phyloP scores from a whole-genome alignment of 2,113 vertebrate genomes.

The Podilymbus podiceps region DNA sequence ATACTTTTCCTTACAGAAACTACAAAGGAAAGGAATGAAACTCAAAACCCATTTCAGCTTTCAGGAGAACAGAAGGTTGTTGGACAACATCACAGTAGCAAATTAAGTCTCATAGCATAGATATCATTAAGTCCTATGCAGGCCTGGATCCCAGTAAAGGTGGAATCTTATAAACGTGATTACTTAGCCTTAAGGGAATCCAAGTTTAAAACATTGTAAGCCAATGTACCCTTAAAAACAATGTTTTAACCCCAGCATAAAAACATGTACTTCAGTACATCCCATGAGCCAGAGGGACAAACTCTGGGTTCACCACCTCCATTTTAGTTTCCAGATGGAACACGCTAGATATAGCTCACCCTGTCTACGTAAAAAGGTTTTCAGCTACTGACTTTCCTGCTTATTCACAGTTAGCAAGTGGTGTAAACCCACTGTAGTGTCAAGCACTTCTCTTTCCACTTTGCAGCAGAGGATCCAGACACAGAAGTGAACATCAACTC shows the following conservation, averaged over 20 bases:
- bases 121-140: neutral
- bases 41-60: neutral
- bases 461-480: neutral
- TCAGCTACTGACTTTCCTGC: neutral
- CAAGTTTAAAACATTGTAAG: neutral
- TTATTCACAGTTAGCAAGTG: neutral
- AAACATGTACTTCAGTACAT: neutral
- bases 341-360: fast-evolving
- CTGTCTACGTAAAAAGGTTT: neutral
- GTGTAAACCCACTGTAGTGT: neutral
- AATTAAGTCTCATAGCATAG: neutral
- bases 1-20: neutral
- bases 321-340: neutral
- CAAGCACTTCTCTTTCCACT: neutral
- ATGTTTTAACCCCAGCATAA: neutral
- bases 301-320: neutral
- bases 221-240: no score
- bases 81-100: neutral
- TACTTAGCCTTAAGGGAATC: neutral
- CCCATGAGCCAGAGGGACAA: neutral
- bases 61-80: neutral
- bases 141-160: neutral
- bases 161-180: neutral
- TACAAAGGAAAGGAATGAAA: neutral
- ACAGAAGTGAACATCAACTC: neutral